Conservation (phyloP, 1,140 invertebrate genomes). For the Drosophila eugracilis region DNA sequence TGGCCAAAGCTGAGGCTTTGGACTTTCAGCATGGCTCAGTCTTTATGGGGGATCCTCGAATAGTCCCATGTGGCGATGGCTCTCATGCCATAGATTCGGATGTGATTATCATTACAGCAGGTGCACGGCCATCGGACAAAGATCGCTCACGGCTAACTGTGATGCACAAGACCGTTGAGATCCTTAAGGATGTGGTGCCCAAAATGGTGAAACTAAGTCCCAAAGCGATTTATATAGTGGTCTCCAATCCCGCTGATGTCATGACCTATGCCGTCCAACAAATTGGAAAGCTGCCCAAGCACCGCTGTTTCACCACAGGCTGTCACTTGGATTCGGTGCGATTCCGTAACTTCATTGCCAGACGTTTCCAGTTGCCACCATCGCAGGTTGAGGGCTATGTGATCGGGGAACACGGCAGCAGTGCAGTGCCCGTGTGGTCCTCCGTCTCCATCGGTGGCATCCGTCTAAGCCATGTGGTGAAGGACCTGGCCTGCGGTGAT, state of each 20-base stretch:
- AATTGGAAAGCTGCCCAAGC: constrained; percentile 91
- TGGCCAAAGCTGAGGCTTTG: constrained; percentile 29
- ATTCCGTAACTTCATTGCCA: constrained; percentile 92
- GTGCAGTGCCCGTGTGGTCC: constrained; percentile 93
- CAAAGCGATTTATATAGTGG: constrained; percentile 91
- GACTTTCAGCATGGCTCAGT: constrained; percentile 45
- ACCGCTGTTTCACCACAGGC: constrained; percentile 94
- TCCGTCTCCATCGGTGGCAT: constrained; percentile 85
- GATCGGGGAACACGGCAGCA: constrained; percentile 93
- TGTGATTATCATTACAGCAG: constrained; percentile 93
- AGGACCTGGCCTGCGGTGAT: constrained; percentile 88
- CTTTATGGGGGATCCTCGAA: constrained; percentile 29
- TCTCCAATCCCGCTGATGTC: constrained; percentile 95
- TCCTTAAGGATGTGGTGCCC: constrained; percentile 92
- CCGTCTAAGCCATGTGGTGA: constrained; percentile 89
- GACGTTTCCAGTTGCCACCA: constrained; percentile 90
- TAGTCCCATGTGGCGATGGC: constrained; percentile 87
- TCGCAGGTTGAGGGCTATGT: constrained; percentile 93
- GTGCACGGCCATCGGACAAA: constrained; percentile 93
- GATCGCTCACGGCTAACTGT: constrained; percentile 88
- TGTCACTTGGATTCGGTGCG: constrained; percentile 95
- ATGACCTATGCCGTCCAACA: constrained; percentile 95
- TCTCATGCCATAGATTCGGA: constrained; percentile 90
- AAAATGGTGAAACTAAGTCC: constrained; percentile 92
- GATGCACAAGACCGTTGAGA: constrained; percentile 93